Evolutionary conservation across 1,140 invertebrate genomes (phyloP).

Genomic region (Sarcophaga bullata): DNA sequence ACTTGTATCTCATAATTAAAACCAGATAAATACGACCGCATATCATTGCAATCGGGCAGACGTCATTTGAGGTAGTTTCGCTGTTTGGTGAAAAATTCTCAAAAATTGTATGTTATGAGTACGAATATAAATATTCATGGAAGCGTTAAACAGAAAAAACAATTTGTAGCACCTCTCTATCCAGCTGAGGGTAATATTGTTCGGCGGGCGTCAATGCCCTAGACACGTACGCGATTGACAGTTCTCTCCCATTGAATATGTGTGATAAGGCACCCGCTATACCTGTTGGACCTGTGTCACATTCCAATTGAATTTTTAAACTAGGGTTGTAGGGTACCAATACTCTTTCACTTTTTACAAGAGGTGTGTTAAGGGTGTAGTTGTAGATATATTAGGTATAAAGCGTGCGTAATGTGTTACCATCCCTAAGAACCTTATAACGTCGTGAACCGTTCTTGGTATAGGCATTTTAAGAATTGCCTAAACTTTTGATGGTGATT

Average conservation of each 20-base stretch:
- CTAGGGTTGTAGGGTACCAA: background rate
- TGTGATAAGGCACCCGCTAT: constrained; percentile 23
- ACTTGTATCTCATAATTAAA: background rate
- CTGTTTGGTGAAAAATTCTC: background rate
- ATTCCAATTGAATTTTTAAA: background rate
- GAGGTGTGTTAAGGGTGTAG: too few relatives aligned
- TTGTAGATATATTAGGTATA: too few relatives aligned
- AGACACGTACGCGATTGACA: background rate
- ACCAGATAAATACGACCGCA: too few relatives aligned
- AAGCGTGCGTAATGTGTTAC: too few relatives aligned
- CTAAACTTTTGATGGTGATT: too few relatives aligned
- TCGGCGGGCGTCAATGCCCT: constrained; percentile 37
- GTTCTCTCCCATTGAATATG: background rate
- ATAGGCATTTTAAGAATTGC: too few relatives aligned
- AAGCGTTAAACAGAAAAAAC: constrained; percentile 63
- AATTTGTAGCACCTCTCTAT: constrained; percentile 65
- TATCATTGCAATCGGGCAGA: background rate
- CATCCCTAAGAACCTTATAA: too few relatives aligned
- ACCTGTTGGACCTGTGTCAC: constrained; percentile 27
- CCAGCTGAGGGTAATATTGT: constrained; percentile 47
- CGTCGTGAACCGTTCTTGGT: too few relatives aligned
- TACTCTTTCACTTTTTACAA: too few relatives aligned
- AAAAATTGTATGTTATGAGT: background rate
- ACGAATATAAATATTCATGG: constrained; percentile 52
- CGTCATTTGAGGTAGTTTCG: background rate